Base-by-base conservation (phyloP, 2,113 vertebrate species). In the Phylloscopus trochilus region DNA sequence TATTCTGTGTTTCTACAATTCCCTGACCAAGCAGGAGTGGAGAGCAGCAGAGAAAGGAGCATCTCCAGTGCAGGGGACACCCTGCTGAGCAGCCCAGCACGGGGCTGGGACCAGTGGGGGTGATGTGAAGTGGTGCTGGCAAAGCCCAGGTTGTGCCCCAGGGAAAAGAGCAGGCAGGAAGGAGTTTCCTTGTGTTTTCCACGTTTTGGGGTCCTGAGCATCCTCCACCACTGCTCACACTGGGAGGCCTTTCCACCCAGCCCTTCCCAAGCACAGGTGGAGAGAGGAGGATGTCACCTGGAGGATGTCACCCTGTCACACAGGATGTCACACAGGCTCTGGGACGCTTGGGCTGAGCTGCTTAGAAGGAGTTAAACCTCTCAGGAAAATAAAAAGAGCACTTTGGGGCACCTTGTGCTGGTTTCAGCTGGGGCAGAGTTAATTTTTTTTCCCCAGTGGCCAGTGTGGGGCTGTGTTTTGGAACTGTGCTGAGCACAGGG, bases 121-220 rank as follows among this genome's bases (percentile, higher is more conserved):
- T 5, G 39, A 14, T 6, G 39, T 2, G 26, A 60, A 26, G 37
- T 0, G 6, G 22, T 0, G 1, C 63, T 68, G 68, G 26, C 41
- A 81, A 55, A 74, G 69, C 28, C 46, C 56, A 53, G 28, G 62
- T 1, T n/a, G 70, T n/a, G 39, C 58, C 72, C 23, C 1, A 0
- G 58, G n/a, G 14, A 43, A 44, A 59, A 35, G n/a, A 55, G 58
- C 27, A 26, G 19, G 19, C 3, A 13, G 33, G 46, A 75, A 37
- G 31, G 23, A 11, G 11, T 26, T 63, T 63, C 76, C 35, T 13
- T 15, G 44, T 43, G 62, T 41, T 41, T 53, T 31, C 47, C 82
- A 39, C 7, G 0, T 27, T 73, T 44, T 39, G 55, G 70, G 67
- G 44, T 21, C 8, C 37, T 16, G 43, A 90, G 46, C 66, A 70